Conservation (phyloP, 2,113 vertebrate species). For the Oophaga pumilio region DNA sequence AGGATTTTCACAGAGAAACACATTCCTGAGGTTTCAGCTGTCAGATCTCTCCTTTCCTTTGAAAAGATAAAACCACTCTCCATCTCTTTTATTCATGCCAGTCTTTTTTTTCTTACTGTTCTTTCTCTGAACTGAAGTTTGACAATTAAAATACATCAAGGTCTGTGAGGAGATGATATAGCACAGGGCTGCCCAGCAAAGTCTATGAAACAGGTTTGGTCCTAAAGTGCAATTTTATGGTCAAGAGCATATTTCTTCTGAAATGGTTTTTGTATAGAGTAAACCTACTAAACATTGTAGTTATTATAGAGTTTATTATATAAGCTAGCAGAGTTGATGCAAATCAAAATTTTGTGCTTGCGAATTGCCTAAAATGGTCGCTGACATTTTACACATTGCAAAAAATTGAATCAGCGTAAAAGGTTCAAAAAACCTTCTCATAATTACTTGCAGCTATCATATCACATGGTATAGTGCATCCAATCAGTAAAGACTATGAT, state of each 20-base stretch:
- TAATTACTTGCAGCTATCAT: too few species aligned
- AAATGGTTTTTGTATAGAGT: neutral
- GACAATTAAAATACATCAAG: constrained; percentile 27
- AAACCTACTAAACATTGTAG: neutral
- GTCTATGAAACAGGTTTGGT: neutral
- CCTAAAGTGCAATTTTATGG: neutral
- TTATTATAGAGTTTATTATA: too few species aligned
- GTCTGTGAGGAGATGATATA: neutral
- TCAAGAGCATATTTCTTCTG: neutral
- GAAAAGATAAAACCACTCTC: constrained; percentile 9
- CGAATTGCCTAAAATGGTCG: too few species aligned
- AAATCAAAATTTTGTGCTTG: too few species aligned
- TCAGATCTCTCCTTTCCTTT: constrained; percentile 46
- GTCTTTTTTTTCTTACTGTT: neutral
- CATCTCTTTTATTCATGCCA: constrained; percentile 40
- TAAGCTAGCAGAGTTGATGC: too few species aligned
- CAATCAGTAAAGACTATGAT: too few species aligned
- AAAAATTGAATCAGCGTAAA: neutral
- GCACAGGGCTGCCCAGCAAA: neutral
- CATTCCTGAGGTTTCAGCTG: constrained; percentile 14
- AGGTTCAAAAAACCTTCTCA: neutral
- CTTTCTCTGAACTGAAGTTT: neutral
- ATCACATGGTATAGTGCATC: too few species aligned
- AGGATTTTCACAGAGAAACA: constrained; percentile 34
- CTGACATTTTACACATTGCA: neutral